Percentiles rank a stretch among this genome's conserved stretches.
phyloP scores from a whole-genome alignment of 2,113 vertebrate species.

The Choloepus hoffmanni region DNA sequence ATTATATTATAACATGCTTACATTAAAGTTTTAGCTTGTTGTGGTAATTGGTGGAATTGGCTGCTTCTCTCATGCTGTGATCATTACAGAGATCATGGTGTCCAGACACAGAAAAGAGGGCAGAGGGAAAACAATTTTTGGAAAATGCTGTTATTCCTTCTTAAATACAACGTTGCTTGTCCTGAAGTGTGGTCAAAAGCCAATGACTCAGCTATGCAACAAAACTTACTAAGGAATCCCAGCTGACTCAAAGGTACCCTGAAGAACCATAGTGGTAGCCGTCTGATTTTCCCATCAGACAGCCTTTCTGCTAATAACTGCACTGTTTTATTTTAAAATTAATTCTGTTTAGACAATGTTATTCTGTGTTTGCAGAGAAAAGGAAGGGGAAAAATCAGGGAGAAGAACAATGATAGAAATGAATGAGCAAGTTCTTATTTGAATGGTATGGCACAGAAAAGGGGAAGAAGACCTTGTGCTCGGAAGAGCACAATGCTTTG shows the following conservation, averaged over 20 bases:
- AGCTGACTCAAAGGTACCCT: conserved; percentile 11
- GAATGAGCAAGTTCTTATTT: background rate
- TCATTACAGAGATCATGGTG: conserved; percentile 24
- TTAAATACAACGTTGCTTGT: conserved; percentile 14
- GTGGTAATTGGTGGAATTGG: background rate
- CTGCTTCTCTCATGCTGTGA: background rate
- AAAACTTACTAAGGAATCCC: background rate
- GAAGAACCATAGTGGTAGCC: background rate
- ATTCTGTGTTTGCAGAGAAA: background rate
- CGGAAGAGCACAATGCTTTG: background rate
- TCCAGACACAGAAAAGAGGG: background rate
- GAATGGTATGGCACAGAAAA: background rate
- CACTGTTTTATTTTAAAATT: conserved; percentile 24
- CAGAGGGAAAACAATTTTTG: background rate
- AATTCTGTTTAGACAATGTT: conserved; percentile 30
- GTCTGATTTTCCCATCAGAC: conserved; percentile 34
- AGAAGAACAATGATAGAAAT: background rate
- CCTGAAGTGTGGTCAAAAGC: conserved; percentile 5
- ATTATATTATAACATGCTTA: background rate
- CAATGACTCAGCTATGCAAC: conserved; percentile 32
- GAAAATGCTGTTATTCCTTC: conserved; percentile 34
- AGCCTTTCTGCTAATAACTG: conserved; percentile 9
- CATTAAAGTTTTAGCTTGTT: background rate
- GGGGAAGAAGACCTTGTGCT: background rate
- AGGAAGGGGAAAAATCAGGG: background rate